Conservation (phyloP, 2,797 vertebrate genomes). For the Pseudochirops cupreus region DNA sequence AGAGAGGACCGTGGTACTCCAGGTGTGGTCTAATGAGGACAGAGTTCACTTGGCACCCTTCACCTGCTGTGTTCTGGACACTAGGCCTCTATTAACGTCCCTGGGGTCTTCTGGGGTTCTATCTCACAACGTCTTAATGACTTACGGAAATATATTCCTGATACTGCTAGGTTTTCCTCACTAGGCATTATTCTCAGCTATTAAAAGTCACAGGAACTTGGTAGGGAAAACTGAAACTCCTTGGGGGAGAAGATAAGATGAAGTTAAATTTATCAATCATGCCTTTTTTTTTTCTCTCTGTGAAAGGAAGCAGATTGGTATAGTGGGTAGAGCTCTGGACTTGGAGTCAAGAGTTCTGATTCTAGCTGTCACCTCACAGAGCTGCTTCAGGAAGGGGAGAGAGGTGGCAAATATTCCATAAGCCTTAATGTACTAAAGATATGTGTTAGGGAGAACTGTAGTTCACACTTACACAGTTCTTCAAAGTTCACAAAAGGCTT, state of each 20-base stretch:
- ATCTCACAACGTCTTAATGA: background rate
- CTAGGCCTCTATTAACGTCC: background rate
- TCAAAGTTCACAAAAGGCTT: background rate
- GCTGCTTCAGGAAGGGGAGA: background rate
- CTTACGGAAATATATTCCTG: background rate
- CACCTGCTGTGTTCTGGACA: background rate
- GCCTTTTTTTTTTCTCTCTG: background rate
- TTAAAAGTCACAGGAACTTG: constrained; percentile 35
- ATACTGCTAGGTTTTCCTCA: background rate
- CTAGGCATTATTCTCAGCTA: background rate
- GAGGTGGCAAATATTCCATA: background rate
- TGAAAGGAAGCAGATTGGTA: background rate
- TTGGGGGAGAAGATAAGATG: background rate
- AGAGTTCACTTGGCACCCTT: background rate
- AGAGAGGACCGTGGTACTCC: background rate
- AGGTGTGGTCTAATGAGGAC: background rate
- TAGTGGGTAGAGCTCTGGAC: background rate
- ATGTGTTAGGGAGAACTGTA: background rate
- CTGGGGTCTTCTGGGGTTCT: background rate
- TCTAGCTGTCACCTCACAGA: background rate
- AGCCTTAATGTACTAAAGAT: background rate
- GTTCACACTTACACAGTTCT: background rate
- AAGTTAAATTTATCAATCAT: background rate
- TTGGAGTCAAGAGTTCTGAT: background rate
- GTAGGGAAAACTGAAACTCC: background rate